phyloP scores from a whole-genome alignment of 2,113 vertebrate genomes.

The Carassius carassius region DNA sequence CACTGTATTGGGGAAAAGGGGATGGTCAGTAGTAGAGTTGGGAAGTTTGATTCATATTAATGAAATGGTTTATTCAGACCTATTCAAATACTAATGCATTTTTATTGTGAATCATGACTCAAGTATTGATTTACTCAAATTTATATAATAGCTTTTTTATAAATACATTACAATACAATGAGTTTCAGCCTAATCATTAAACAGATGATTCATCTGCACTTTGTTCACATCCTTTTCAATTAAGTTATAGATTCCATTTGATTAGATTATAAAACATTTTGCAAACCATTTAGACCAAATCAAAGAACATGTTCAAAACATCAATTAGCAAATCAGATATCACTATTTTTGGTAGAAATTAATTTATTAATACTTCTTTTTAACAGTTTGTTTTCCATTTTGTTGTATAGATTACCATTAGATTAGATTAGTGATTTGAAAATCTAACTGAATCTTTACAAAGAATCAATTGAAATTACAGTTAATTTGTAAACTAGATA shows the following conservation, averaged over 20 bases:
- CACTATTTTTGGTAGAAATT: neutral
- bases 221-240: neutral
- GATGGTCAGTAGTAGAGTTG: neutral
- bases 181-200: neutral
- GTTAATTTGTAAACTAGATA: neutral
- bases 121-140: neutral
- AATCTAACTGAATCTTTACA: neutral
- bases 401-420: neutral
- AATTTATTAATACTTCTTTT: neutral
- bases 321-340: neutral
- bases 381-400: neutral
- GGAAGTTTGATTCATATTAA: neutral
- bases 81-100: neutral
- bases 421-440: neutral
- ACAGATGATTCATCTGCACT: neutral
- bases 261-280: neutral
- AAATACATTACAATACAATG: neutral
- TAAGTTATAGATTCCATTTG: neutral
- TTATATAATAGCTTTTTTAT: neutral
- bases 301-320: neutral
- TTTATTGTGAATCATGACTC: neutral
- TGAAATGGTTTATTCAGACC: neutral
- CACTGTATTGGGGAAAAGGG: neutral
- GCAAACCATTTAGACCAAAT: neutral
- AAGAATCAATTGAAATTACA: neutral